These are phyloP conservation scores for Amia ocellicauda DNA, from an alignment of 2,113 vertebrate species.

Conservation along the genomic window DNA sequence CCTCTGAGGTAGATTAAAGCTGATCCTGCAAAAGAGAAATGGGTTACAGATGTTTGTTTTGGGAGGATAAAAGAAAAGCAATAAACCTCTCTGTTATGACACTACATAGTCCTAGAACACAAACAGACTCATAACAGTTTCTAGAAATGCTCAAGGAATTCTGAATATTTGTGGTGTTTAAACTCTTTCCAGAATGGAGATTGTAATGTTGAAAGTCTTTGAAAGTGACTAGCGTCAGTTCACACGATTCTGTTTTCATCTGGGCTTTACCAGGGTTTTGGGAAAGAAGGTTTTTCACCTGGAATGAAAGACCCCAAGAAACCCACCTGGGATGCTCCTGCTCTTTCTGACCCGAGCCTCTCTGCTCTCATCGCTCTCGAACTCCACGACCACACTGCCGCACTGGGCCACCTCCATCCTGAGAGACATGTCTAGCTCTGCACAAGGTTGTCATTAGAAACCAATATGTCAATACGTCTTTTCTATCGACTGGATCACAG, in stretches of 20 bases:
- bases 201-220: no score
- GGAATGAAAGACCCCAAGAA: background rate
- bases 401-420: constrained; percentile 48
- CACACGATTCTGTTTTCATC: no score
- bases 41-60: background rate
- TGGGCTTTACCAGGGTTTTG: no score
- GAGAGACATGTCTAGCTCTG: constrained; percentile 54
- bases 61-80: no score
- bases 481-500: no score
- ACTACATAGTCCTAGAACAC: background rate
- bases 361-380: constrained; percentile 50
- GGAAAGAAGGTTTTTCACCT: background rate
- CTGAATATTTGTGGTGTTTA: no score
- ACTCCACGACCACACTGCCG: constrained; percentile 53
- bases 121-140: background rate
- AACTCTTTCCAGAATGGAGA: no score
- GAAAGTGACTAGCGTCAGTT: no score
- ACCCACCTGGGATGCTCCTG: constrained; percentile 54
- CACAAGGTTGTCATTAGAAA: no score
- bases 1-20: constrained; percentile 60
- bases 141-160: no score
- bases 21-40: constrained; percentile 46
- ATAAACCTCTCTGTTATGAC: background rate
- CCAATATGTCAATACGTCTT: no score
- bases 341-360: constrained; percentile 40